phyloP scores from a whole-genome alignment of 2,888 invertebrate genomes.

The Oxycera nigricornis region DNA sequence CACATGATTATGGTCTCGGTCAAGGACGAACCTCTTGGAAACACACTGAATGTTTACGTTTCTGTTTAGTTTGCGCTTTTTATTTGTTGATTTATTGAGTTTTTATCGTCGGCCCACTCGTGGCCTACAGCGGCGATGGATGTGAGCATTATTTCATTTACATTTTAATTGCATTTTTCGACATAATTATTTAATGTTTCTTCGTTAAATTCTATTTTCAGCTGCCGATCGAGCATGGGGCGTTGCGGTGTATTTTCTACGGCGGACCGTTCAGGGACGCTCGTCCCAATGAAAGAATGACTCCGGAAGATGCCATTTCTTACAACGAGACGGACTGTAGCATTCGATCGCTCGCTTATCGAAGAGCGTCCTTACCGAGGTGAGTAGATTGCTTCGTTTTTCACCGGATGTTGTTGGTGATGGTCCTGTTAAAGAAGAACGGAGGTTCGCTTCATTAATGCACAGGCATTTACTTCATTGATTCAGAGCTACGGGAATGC shows the following conservation, averaged over 20 bases:
- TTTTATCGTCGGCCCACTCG: background rate
- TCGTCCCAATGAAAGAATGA: conserved; percentile 54
- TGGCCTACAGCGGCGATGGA: background rate
- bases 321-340: conserved; percentile 55
- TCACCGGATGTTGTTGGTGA: conserved; percentile 23
- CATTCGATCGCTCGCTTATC: conserved; percentile 55
- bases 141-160: conserved; percentile 22
- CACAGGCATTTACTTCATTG: background rate
- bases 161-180: background rate
- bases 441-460: conserved; percentile 7
- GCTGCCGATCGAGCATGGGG: conserved; percentile 56
- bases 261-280: conserved; percentile 58
- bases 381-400: conserved; percentile 16
- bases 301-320: conserved; percentile 57
- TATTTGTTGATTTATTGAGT: conserved; percentile 11
- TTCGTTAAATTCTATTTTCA: conserved; percentile 48
- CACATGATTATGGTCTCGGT: background rate
- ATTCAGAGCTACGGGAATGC: no score
- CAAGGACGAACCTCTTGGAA: background rate
- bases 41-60: background rate
- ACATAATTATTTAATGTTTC: background rate
- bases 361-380: conserved; percentile 42
- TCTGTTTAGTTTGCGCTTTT: background rate
- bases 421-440: background rate
- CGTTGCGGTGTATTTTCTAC: conserved; percentile 57